Percentiles rank a stretch among this genome's conserved stretches.
phyloP scores from a whole-genome alignment of 2,797 vertebrate genomes.

The Tapera naevia region DNA sequence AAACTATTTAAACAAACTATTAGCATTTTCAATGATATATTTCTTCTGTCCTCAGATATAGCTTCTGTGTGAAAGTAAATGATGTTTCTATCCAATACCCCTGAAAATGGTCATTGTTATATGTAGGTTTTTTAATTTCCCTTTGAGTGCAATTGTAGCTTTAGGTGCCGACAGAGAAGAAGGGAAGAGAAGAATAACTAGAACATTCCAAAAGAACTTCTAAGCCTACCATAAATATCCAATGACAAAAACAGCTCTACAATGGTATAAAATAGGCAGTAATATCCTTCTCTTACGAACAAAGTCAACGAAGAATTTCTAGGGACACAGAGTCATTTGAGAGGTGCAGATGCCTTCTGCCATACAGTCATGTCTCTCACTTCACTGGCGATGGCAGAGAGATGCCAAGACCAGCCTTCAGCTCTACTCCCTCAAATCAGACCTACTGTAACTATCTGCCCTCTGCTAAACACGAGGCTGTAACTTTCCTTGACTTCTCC shows the following conservation, averaged over 20 bases:
- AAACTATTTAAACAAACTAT: background rate
- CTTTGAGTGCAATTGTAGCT: background rate
- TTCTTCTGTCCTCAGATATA: background rate
- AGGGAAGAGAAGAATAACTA: background rate
- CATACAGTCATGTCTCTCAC: background rate
- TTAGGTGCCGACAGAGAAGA: background rate
- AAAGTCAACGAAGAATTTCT: background rate
- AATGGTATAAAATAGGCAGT: background rate
- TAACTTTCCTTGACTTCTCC: background rate
- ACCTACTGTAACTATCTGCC: background rate
- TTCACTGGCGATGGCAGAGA: background rate
- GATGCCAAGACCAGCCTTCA: background rate
- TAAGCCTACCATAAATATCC: background rate
- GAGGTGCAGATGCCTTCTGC: background rate
- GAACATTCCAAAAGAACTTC: background rate
- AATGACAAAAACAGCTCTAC: background rate
- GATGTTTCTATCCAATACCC: background rate
- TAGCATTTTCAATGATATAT: background rate
- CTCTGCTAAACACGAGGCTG: background rate
- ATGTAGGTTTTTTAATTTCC: background rate
- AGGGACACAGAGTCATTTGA: rapidly evolving
- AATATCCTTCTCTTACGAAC: background rate
- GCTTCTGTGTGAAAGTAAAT: background rate
- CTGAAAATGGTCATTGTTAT: background rate
- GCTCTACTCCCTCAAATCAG: background rate